Evolutionary conservation across 1,140 invertebrate genomes (phyloP).

Genomic region (Scaptomyza hsui): DNA sequence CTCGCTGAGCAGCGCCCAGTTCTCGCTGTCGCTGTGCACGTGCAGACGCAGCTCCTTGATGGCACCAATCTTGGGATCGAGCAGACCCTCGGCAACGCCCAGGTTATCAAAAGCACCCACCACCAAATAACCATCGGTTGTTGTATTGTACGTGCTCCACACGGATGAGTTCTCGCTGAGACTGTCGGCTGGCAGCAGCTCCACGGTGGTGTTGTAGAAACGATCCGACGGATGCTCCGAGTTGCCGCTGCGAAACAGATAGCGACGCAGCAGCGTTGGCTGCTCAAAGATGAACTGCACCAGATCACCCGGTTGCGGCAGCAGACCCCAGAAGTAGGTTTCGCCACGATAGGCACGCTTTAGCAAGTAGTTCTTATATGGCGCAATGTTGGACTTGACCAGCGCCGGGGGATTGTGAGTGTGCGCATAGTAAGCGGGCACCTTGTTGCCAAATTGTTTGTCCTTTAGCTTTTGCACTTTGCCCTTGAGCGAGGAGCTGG

Average conservation of each 20-base stretch:
- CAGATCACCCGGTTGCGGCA: conserved; percentile 93
- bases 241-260: conserved; percentile 95
- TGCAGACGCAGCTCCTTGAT: conserved; percentile 89
- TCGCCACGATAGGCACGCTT: conserved; percentile 94
- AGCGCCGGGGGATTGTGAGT: conserved; percentile 91
- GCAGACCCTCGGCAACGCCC: conserved; percentile 90
- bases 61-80: conserved; percentile 88
- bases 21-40: conserved; percentile 92
- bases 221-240: conserved; percentile 95
- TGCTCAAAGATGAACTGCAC: conserved; percentile 92
- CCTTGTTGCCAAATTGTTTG: conserved; percentile 94
- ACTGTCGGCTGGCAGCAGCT: conserved; percentile 89
- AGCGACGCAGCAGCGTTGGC: conserved; percentile 91
- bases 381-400: conserved; percentile 91
- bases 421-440: conserved; percentile 92
- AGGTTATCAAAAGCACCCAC: conserved; percentile 91
- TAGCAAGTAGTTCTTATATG: conserved; percentile 93
- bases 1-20: conserved; percentile 96
- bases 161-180: conserved; percentile 77
- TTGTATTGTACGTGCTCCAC: conserved; percentile 86
- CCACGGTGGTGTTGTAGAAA: conserved; percentile 95
- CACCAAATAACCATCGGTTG: conserved; percentile 89
- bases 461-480: conserved; percentile 99
- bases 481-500: conserved; percentile 97
- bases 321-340: conserved; percentile 96